Evolutionary conservation across 23 tunicate genomes (phyloP), one percentile per base, ranked within the genome.

Genomic region (Diplosoma virens): DNA sequence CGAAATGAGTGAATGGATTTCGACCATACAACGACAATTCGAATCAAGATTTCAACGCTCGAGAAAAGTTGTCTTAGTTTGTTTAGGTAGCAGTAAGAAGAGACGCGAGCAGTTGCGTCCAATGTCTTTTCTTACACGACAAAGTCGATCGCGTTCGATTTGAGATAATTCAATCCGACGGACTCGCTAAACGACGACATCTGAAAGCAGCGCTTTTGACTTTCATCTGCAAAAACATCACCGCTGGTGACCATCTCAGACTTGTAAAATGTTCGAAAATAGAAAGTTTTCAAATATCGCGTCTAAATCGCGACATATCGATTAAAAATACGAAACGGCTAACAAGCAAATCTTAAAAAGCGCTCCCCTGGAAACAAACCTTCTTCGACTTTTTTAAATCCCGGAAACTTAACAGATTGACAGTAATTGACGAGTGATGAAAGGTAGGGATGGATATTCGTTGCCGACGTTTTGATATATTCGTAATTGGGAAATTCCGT

Each of bases 101-200:
- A n/a, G n/a, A n/a, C n/a, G n/a, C n/a, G n/a, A n/a, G n/a, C n/a
- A n/a, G n/a, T n/a, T n/a, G n/a, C n/a, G n/a, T n/a, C n/a, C n/a
- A n/a, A n/a, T n/a, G n/a, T n/a, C n/a, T n/a, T n/a, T n/a, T 16
- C 74, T 69, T 37, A 92, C 97, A 76, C 78, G 29, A 84, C 90
- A 41, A 92, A 86, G 41, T 92, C 90, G 18, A 86, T 80, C 27
- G 97, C 84, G 71, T 82, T 85, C 16, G 84, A 30, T 69, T 87
- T 87, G 47, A 93, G 67, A 58, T 75, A 69, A 26, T 58, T 72
- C 34, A 93, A 48, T 0, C 98, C 98, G 22, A 23, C 76, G 25
- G 87, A 37, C 67, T 93, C 98, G 54, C 86, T 82, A 64, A 93
- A 93, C 14, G 94, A 86, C 36, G 89, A 82, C 98, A 93, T 93